Evolutionary conservation across 2,888 invertebrate species (phyloP).

Genomic region (Volucella zonaria): DNA sequence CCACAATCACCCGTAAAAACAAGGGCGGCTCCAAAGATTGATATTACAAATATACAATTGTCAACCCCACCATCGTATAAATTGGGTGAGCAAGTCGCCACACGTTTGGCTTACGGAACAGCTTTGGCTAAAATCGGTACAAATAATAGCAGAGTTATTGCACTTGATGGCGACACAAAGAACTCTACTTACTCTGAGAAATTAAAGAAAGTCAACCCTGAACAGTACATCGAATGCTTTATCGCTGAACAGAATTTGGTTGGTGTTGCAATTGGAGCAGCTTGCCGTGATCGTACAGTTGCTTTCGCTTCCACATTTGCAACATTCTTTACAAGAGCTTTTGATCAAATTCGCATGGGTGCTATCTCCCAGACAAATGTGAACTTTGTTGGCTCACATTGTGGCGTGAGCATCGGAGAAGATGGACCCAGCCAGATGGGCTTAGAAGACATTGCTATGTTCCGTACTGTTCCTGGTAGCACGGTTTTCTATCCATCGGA

Average conservation of each 20-base stretch:
- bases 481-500: slow-evolving; percentile 93
- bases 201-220: slow-evolving; percentile 88
- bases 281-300: slow-evolving; percentile 95
- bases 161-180: slow-evolving; percentile 98
- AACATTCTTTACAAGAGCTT: slow-evolving; percentile 97
- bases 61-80: slow-evolving; percentile 93
- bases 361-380: slow-evolving; percentile 99
- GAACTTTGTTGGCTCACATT: slow-evolving; percentile 98
- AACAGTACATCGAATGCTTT: slow-evolving; percentile 96
- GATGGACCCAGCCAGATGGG: slow-evolving; percentile 99
- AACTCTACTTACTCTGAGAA: slow-evolving; percentile 99
- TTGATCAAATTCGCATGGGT: slow-evolving; percentile 99
- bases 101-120: slow-evolving; percentile 96
- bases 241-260: slow-evolving; percentile 99
- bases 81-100: slow-evolving; percentile 90
- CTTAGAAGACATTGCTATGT: slow-evolving; percentile 98
- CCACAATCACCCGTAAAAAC: slow-evolving; percentile 86
- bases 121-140: slow-evolving; percentile 94
- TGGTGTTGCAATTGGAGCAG: slow-evolving; percentile 97
- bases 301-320: slow-evolving; percentile 99
- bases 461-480: slow-evolving; percentile 93
- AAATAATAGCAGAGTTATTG: slow-evolving; percentile 91
- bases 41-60: slow-evolving; percentile 88
- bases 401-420: slow-evolving; percentile 98
- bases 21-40: slow-evolving; percentile 88